Percentiles rank a stretch among this genome's conserved stretches.
Evolutionary conservation across 2,113 vertebrate species (phyloP).

Genomic region (Myiozetetes cayanensis): DNA sequence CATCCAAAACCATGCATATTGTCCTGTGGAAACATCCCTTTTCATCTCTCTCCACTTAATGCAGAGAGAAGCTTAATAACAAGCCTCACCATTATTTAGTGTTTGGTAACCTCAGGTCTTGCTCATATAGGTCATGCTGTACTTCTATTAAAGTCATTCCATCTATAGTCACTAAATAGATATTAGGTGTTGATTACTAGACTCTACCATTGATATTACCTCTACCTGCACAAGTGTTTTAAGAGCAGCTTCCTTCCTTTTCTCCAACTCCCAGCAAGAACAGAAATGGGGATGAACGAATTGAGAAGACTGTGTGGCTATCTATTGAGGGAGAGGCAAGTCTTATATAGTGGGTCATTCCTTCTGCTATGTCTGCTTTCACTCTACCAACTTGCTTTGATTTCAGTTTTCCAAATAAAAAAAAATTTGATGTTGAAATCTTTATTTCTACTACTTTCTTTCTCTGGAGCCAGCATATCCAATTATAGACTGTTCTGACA

Average conservation of each 20-base stretch:
- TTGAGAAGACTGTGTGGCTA: background rate
- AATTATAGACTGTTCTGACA: background rate
- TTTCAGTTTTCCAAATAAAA: background rate
- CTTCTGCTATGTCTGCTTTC: background rate
- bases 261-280: background rate
- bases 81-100: background rate
- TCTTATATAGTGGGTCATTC: background rate
- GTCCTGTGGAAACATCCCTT: background rate
- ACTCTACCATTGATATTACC: background rate
- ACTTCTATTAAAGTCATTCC: background rate
- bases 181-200: background rate
- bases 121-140: background rate
- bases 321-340: background rate
- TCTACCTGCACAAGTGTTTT: background rate
- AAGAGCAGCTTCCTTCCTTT: background rate
- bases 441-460: background rate
- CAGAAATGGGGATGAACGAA: background rate
- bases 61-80: background rate
- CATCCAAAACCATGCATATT: background rate
- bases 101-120: background rate
- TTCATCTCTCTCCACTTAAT: background rate
- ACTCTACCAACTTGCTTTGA: background rate
- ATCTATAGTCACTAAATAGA: background rate
- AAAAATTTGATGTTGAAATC: background rate
- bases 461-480: background rate